Percentiles rank a stretch among this genome's conserved stretches.
phyloP scores from a whole-genome alignment of 2,113 vertebrate species.

The Equus quagga region DNA sequence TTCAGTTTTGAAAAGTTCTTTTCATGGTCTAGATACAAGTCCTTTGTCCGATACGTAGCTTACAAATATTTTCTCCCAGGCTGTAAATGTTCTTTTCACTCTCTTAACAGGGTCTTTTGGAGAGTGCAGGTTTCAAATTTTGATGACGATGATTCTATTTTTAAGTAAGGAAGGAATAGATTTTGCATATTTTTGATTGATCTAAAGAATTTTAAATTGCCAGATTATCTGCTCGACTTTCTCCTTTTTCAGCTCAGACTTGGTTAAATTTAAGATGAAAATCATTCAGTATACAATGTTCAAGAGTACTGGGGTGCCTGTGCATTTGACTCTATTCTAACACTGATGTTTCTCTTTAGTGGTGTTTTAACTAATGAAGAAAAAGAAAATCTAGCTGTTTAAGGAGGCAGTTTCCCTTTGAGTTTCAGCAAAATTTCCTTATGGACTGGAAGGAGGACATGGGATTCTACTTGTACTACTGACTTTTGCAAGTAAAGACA shows the following conservation, averaged over 20 bases:
- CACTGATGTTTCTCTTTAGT: background rate
- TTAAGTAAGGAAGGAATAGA: background rate
- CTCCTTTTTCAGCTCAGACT: background rate
- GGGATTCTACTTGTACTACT: background rate
- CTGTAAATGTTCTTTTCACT: background rate
- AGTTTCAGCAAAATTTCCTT: constrained; percentile 36
- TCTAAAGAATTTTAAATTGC: constrained; percentile 43
- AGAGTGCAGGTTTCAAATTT: constrained; percentile 53
- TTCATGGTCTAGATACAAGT: constrained; percentile 1
- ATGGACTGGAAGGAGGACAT: background rate
- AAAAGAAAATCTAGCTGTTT: constrained; percentile 37
- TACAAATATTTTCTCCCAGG: background rate
- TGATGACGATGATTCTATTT: constrained; percentile 37
- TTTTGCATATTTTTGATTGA: constrained; percentile 36
- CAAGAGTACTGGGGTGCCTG: background rate
- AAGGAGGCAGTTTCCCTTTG: constrained; percentile 33
- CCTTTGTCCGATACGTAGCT: background rate
- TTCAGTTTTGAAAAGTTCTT: constrained; percentile 43
- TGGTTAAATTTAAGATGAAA: constrained; percentile 4
- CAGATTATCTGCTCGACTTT: background rate
- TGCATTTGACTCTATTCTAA: background rate
- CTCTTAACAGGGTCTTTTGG: background rate
- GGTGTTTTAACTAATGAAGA: constrained; percentile 24
- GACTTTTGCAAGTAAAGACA: constrained; percentile 53
- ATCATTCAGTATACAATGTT: background rate